Evolutionary conservation across 2,888 invertebrate species (phyloP).

Genomic region (Pristionchus mayeri): DNA sequence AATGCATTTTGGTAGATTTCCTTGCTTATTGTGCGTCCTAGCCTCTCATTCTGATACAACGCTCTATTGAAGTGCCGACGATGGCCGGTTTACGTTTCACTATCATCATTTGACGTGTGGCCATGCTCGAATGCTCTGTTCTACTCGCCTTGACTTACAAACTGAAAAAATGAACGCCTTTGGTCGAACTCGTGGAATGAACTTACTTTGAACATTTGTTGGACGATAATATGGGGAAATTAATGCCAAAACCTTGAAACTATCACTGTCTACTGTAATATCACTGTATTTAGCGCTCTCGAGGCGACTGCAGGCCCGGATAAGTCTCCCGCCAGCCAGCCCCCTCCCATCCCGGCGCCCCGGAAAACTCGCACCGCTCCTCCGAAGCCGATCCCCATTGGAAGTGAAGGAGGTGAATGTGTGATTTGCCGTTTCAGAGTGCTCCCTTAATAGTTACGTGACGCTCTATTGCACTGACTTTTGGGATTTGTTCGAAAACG

Average conservation of each 20-base stretch:
- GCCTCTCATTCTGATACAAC: background rate
- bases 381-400: background rate
- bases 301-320: background rate
- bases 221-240: background rate
- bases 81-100: too few relatives aligned
- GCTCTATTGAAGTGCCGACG: background rate
- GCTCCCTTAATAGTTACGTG: too few relatives aligned
- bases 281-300: background rate
- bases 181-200: too few relatives aligned
- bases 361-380: background rate
- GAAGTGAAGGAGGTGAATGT: background rate
- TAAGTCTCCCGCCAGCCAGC: background rate
- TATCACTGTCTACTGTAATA: background rate
- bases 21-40: too few relatives aligned
- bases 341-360: constrained; percentile 14
- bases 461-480: too few relatives aligned
- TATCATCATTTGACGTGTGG: too few relatives aligned
- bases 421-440: too few relatives aligned
- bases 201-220: background rate
- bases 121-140: too few relatives aligned
- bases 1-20: too few relatives aligned
- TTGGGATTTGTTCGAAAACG: too few relatives aligned
- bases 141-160: too few relatives aligned
- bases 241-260: background rate
- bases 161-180: too few relatives aligned